Evolutionary conservation across 2,113 vertebrate genomes (phyloP), one percentile per base, ranked within the genome.

Genomic region (Chaenocephalus aceratus): DNA sequence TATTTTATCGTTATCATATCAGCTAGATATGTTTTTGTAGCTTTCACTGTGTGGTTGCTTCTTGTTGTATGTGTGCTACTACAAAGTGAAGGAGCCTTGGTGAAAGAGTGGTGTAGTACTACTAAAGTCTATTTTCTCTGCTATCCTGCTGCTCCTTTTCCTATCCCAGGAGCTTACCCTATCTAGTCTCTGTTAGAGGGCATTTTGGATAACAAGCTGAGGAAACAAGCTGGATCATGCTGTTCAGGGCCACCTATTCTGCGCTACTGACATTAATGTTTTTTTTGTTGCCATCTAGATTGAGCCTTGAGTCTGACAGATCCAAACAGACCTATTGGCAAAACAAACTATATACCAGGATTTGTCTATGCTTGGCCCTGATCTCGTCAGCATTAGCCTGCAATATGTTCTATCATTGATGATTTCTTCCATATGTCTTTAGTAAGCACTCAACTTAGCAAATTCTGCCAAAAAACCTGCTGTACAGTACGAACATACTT

Each of bases 141-240:
- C 45, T 68, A 44, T 75, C 74, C 56, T 66, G 49, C 64, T 60
- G 69, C 60, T 49, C 72, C 23, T 49, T 54, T 66, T 57, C 57
- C 13, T 57, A 34, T 84, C 63, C 70, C 56, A 56, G 53, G 61
- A 82, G 48, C 41, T 62, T 45, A 72, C 69, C 51, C 78, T 73
- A 69, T 89, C 65, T 84, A 16, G 12, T n/a, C 34, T 75, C 53
- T 91, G 91, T 91, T 86, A 82, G 58, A 81, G 74, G 80, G 72
- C 81, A 88, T 80, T 85, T 75, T 68, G 83, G 87, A 85, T 90
- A 91, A 91, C 81, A 91, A 91, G 88, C 72, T 57, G 60, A 51
- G 71, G 52, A 79, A 88, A 75, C 60, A 75, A 70, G 70, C 72
- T 64, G 6, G 72, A 75, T 82, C 72, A 86, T 80, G 80, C 63